Percentiles rank a stretch among this genome's conserved stretches.
These are phyloP conservation scores for Anneissia japonica DNA, from an alignment of 35 echinoderm and acorn worm species.

Conservation along the genomic window DNA sequence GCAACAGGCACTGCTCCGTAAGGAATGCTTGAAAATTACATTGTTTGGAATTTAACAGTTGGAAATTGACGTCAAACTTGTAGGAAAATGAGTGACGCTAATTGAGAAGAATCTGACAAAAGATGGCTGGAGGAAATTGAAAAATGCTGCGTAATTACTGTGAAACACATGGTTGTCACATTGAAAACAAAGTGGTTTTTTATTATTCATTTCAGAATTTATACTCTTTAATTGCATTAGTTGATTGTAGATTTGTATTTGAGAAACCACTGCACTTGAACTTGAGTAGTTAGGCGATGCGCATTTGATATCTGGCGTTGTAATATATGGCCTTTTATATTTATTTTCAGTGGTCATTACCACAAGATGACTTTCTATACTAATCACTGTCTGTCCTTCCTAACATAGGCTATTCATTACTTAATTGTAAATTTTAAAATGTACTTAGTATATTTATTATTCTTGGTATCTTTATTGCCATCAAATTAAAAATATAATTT, in stretches of 20 bases:
- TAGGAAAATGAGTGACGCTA: not conserved
- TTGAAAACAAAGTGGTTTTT: not conserved
- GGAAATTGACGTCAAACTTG: not conserved
- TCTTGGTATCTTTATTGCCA: too few relatives aligned
- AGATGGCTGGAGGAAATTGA: not conserved
- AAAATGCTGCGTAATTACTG: not conserved
- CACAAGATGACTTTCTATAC: too few relatives aligned
- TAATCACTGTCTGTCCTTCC: too few relatives aligned
- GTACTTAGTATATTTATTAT: too few relatives aligned
- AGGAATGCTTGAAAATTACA: not conserved
- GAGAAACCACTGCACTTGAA: not conserved
- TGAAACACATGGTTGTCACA: not conserved
- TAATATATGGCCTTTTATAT: too few relatives aligned
- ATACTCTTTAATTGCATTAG: not conserved
- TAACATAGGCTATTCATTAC: too few relatives aligned
- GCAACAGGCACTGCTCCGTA: too few relatives aligned
- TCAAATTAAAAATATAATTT: too few relatives aligned
- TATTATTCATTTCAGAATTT: not conserved
- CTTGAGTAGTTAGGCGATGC: too few relatives aligned
- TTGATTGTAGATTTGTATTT: not conserved
- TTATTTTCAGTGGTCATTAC: too few relatives aligned
- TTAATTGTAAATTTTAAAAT: too few relatives aligned
- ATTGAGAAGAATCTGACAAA: not conserved
- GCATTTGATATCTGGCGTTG: too few relatives aligned
- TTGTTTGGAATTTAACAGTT: not conserved